Conservation (phyloP, 2,888 invertebrate species). For the Agrypnus murinus region DNA sequence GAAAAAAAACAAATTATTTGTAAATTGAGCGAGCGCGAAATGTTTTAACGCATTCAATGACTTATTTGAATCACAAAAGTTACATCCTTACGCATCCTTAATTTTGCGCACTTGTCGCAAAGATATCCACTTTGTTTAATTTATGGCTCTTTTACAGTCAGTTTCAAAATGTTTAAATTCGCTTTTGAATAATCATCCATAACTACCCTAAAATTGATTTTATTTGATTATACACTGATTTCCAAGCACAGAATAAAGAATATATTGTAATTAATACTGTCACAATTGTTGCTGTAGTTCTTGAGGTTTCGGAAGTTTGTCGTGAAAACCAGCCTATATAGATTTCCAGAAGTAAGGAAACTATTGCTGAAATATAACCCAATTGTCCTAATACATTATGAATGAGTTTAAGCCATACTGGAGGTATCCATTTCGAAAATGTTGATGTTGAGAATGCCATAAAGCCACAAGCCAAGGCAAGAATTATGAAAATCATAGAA, state of each 20-base stretch:
- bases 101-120: too few relatives aligned
- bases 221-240: conserved; percentile 60
- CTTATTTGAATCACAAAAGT: too few relatives aligned
- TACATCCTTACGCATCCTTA: too few relatives aligned
- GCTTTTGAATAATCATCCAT: too few relatives aligned
- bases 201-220: too few relatives aligned
- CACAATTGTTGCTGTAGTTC: conserved; percentile 61
- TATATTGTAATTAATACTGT: conserved; percentile 61
- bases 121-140: too few relatives aligned
- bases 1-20: too few relatives aligned
- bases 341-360: conserved; percentile 63
- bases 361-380: conserved; percentile 64
- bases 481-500: conserved; percentile 62
- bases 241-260: conserved; percentile 62
- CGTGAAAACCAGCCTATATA: conserved; percentile 64
- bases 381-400: conserved; percentile 65
- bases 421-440: conserved; percentile 55
- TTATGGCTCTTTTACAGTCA: too few relatives aligned
- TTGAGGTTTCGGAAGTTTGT: conserved; percentile 59
- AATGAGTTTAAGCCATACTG: conserved; percentile 62
- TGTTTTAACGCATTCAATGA: too few relatives aligned
- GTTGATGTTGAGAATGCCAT: too few relatives aligned
- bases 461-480: conserved; percentile 60
- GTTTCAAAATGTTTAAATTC: too few relatives aligned
- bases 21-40: too few relatives aligned